Evolutionary conservation across 2,888 invertebrate species (phyloP), one percentile per base, ranked within the genome.

Genomic region (Rutpela maculata): DNA sequence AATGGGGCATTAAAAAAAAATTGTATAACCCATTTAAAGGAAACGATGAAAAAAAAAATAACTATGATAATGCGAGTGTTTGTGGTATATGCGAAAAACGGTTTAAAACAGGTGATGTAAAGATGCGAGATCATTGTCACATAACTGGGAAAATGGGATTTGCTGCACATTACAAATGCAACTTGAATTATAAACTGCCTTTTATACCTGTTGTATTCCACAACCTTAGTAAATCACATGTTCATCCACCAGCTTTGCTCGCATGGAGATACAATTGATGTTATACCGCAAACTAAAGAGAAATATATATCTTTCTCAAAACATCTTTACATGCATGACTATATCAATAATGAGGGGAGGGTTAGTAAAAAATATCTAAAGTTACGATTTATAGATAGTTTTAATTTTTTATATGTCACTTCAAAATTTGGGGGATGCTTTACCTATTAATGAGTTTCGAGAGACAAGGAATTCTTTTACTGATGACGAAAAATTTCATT

Each of bases 111-210:
- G n/a, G n/a, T n/a, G n/a, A n/a, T n/a, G n/a, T n/a, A n/a, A n/a
- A n/a, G n/a, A n/a, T n/a, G n/a, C n/a, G n/a, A n/a, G 60, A 73
- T 60, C 75, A 75, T 35, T 75, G 73, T 43, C 72, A 75, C 18
- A 35, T 75, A 17, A 72, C 63, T 5, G 62, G 75, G 0, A 55
- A 75, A 60, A 11, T 26, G 2, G 18, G 22, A 50, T 43, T 18
- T 1, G 43, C 43, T n/a, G 50, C 43, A 11, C 66, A 66, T 11
- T 43, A 38, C 0, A 43, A 11, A 7, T 66, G 66, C 12, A 66
- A 66, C 43, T 43, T 66, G 43, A 43, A 66, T 18, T 66, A 43
- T 66, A 66, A 66, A 66, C 18, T 66, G 12, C 43, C 50, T 65
- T 65, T 6, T 35, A 65, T 43, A 65, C n/a, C n/a, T n/a, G n/a